phyloP scores from a whole-genome alignment of 2,888 invertebrate genomes.

The Cephalotes varians region DNA sequence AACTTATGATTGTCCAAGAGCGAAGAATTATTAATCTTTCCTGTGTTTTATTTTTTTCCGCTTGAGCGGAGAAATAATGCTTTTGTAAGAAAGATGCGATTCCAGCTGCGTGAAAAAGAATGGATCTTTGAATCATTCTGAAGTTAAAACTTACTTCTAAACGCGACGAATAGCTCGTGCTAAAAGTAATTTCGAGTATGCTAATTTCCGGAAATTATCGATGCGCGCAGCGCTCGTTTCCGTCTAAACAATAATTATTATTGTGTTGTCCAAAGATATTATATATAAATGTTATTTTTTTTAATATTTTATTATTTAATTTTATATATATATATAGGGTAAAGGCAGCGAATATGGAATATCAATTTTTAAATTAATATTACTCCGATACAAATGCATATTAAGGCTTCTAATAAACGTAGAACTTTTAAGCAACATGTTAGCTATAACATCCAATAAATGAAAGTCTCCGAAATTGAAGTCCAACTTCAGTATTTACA shows the following conservation, averaged over 20 bases:
- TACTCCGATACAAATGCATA: too few species aligned
- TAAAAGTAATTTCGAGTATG: neutral
- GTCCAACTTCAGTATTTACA: too few species aligned
- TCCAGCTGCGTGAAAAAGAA: neutral
- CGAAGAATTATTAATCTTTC: slow-evolving; percentile 37
- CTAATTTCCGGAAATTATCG: neutral
- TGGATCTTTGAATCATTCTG: neutral
- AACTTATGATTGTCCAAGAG: slow-evolving; percentile 22
- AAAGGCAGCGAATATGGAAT: too few species aligned
- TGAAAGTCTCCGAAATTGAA: too few species aligned
- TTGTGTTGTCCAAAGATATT: too few species aligned
- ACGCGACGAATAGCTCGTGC: slow-evolving; percentile 12
- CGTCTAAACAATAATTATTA: neutral
- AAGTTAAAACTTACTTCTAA: slow-evolving; percentile 9
- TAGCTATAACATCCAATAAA: too few species aligned
- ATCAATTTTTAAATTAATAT: too few species aligned
- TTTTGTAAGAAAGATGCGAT: neutral
- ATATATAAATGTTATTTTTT: too few species aligned
- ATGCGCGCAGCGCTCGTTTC: neutral
- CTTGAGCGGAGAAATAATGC: slow-evolving; percentile 1
- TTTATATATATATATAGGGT: too few species aligned
- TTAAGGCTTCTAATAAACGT: too few species aligned
- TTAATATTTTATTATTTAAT: too few species aligned
- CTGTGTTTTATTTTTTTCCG: slow-evolving; percentile 5
- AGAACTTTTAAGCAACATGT: too few species aligned